Conservation (phyloP, 2,113 vertebrate species). For the Willisornis vidua region DNA sequence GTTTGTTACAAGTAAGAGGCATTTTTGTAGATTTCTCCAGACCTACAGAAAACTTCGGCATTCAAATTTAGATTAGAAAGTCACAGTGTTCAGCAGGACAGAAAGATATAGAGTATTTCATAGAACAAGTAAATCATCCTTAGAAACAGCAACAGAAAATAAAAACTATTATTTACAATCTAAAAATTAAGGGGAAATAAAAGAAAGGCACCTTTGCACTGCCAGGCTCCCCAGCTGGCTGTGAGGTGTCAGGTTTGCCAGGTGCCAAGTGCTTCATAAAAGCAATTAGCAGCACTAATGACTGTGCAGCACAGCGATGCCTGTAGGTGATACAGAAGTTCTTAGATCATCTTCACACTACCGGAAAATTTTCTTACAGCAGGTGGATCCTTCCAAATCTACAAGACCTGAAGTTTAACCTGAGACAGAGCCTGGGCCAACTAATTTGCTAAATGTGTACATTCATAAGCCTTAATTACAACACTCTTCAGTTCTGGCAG, state of each 20-base stretch:
- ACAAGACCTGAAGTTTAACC: not conserved
- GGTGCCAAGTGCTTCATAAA: not conserved
- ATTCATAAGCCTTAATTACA: not conserved
- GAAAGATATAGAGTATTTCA: not conserved
- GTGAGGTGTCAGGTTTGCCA: not conserved
- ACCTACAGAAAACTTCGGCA: not conserved
- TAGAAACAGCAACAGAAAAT: not conserved
- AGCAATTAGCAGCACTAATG: not conserved
- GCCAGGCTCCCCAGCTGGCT: not conserved
- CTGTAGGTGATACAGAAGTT: not conserved
- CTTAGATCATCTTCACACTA: not conserved
- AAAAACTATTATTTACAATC: not conserved
- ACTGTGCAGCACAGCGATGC: not conserved
- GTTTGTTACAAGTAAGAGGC: not conserved
- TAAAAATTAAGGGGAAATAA: not conserved
- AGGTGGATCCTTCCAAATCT: not conserved
- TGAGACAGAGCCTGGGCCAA: fast-evolving
- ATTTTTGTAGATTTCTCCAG: not conserved
- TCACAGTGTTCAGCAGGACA: not conserved
- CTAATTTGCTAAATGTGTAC: not conserved
- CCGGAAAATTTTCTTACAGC: not conserved
- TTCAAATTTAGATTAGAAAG: not conserved
- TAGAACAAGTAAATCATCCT: not conserved
- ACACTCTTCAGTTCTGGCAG: not conserved
- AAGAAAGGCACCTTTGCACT: not conserved